Base-by-base conservation (phyloP, 2,113 vertebrate species). In the Gymnogyps californianus region DNA sequence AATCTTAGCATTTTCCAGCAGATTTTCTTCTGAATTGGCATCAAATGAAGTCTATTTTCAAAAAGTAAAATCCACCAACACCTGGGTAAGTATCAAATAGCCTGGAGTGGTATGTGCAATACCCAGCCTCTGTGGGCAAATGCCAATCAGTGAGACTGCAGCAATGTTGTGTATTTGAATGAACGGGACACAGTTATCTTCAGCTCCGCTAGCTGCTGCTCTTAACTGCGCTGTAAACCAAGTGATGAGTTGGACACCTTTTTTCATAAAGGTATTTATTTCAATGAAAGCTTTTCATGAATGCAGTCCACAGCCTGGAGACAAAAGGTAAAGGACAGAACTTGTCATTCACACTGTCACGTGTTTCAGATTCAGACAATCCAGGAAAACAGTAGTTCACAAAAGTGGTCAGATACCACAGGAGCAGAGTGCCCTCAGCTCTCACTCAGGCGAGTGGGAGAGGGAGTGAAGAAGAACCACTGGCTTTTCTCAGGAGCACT, bases 401-500 rank as follows among this genome's bases (percentile, higher is more conserved):
- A 82, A 84, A 84, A 3, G 24, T 61, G 93, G 66, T 57, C 54
- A 87, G 66, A 70, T 66, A 64, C 62, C n/a, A 26, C 16, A 2
- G 81, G 40, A 93, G 32, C 81, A 89, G 57, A 94, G 57, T 25
- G 8, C 20, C 8, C 78, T 83, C 81, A 76, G 58, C 29, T 85
- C 61, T 85, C 65, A 71, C 74, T 42, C 70, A 49, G 70, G 49
- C 0, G 0, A 94, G 78, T 38, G 81, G 49, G 81, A 92, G 55
- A 84, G 40, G 57, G 66, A 57, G 46, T 80, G 82, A 89, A 85
- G 83, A 90, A 80, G 9, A 16, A 91, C 44, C 55, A 46, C 58
- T 76, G 89, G 74, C 81, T 87, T 92, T 82, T 87, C 93, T 87
- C 52, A 87, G 89, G 83, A 97, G 80, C 52, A 64, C 44, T 89